A percentile compares a stretch with the other conserved stretches of the same genome.
phyloP scores from a whole-genome alignment of 1,140 invertebrate genomes.

The Pogonognathellus flavescens region DNA sequence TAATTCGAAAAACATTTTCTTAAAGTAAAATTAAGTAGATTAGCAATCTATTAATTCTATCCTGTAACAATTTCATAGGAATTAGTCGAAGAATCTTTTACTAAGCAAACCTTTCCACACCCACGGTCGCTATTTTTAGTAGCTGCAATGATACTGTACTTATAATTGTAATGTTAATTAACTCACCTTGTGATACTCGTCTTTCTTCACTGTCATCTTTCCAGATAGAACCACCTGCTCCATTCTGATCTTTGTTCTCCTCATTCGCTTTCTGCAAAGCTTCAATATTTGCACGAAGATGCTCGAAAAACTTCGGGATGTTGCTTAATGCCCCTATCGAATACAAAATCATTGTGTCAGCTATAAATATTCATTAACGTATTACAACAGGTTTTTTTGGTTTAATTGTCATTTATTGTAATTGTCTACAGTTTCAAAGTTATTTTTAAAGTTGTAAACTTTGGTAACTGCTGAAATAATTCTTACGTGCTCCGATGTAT shows the following conservation, averaged over 20 bases:
- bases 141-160: too few species aligned
- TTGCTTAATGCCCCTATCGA: slow-evolving; percentile 62
- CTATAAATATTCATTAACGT: too few species aligned
- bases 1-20: neutral
- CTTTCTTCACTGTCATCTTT: neutral
- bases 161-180: neutral
- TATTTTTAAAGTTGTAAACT: neutral
- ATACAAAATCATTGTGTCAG: too few species aligned
- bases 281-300: slow-evolving; percentile 63
- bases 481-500: slow-evolving; percentile 61
- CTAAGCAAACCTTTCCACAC: too few species aligned
- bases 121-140: too few species aligned
- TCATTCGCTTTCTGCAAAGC: slow-evolving; percentile 45
- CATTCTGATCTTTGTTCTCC: neutral
- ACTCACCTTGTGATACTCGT: neutral
- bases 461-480: neutral
- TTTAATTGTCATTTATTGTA: too few species aligned
- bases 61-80: too few species aligned
- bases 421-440: neutral
- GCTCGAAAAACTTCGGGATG: slow-evolving; percentile 61
- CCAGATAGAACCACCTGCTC: neutral
- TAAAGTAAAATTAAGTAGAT: neutral
- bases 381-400: too few species aligned
- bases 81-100: too few species aligned
- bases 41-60: neutral